Base-by-base conservation (phyloP, 2,888 invertebrate species). In the Neuroscelio doddi region DNA sequence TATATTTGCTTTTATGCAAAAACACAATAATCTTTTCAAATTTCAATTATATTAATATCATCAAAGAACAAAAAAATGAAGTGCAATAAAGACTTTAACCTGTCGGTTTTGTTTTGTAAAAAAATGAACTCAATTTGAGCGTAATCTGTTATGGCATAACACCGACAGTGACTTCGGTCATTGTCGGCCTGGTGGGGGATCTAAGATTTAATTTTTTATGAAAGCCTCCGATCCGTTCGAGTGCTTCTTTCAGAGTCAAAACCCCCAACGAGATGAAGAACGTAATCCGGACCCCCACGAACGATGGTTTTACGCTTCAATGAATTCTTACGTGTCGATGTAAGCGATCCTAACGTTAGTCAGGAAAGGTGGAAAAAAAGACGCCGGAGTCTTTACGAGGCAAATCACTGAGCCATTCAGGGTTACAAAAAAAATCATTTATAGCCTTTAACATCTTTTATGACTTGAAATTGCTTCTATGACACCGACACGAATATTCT, bases 301-400 rank as follows among this genome's bases (percentile, higher is more conserved):
- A 80, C 77, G 76, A 78, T 77, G 72, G 79, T 80, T 80, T 81
- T 74, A 80, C 73, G 80, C 77, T 77, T 72, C 74, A 74, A 63
- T 57, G 70, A 70, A 21, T 24, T 38, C 52, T 17, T 57, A 62
- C 46, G 61, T 62, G 57, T 66, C 57, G 58, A 58, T 62, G 62
- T 57, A 55, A 64, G 56, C 62, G 55, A 70, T 47, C 57, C 49
- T 49, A 32, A 41, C 21, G 36, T 53, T 53, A 17, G 45, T 14
- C 26, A 45, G 47, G 38, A 34, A 39, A 21, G 38, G n/a, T 58
- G 51, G 56, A 44, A 64, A 55, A n/a, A 58, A 47, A 21, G 53
- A 50, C 12, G 52, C 61, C 51, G 58, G 50, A 70, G 56, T 61
- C 46, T 27, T 38, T 47, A 59, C 46, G 53, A 56, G n/a, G 39